Evolutionary conservation across 2,113 vertebrate genomes (phyloP), one percentile per base, ranked within the genome.

Genomic region (Callopanchax toddi): DNA sequence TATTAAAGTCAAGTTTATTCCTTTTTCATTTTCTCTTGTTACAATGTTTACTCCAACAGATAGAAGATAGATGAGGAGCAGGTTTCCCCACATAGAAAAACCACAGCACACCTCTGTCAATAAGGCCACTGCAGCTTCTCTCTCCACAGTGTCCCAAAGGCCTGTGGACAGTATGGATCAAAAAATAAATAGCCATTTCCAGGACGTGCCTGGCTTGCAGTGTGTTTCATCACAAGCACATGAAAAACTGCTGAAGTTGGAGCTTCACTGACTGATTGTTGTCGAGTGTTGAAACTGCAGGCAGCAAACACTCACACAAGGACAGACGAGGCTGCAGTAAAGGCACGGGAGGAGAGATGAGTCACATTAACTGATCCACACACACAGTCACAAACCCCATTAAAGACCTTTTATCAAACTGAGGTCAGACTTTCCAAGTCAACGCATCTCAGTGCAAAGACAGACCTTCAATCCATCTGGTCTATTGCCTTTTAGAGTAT

Each of bases 131-230:
- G 5, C 20, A 54, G 60, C 21, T 40, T 18, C 49, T 53, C 5
- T 66, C 51, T 36, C 34, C 8, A 20, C 54, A 72, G 49, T 51
- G 13, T 60, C 46, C 56, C 4, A 1, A 26, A 51, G 26, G 58
- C 34, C 63, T 71, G 56, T 36, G n/a, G 74, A 68, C 51, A 12
- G 53, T 77, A 81, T 67, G 29, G 70, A 86, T 79, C 51, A 52
- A 25, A 65, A 54, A 48, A 77, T 23, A 84, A 73, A 63, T 62
- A 51, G 62, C 52, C 25, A 61, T 74, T 79, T 82, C 56, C 59
- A 59, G 23, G 67, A 58, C 7, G 52, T 80, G 86, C 83, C 53
- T 40, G 16, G 40, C 55, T 58, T 1, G 11, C 16, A 0, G 17
- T 23, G 56, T 5, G 18, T 74, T 82, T 82, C 51, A 86, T 82